These are phyloP conservation scores for Dicrurus megarhynchus DNA, from an alignment of 2,113 vertebrate genomes.

Conservation along the genomic window DNA sequence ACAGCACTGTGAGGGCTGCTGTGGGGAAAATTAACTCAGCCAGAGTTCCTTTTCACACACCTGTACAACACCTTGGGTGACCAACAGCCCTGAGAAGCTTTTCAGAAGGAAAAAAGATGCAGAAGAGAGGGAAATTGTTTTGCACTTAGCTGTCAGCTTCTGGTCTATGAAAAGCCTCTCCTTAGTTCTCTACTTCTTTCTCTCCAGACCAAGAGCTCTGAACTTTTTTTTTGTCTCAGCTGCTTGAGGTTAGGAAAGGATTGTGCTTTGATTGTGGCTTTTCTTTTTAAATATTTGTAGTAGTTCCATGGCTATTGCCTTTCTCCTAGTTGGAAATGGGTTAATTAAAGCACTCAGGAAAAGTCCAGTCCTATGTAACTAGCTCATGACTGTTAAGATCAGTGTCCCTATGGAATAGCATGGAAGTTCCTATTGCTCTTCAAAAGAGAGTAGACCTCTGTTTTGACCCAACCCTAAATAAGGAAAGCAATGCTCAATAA, in stretches of 20 bases:
- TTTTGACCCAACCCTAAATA: neutral
- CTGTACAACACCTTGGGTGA: neutral
- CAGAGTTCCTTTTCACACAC: neutral
- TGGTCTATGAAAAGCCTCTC: neutral
- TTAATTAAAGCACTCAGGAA: neutral
- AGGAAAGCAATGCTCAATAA: neutral
- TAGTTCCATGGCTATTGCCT: neutral
- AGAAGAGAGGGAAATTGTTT: neutral
- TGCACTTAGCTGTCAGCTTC: neutral
- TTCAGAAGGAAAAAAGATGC: neutral
- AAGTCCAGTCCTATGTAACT: neutral
- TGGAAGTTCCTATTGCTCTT: neutral
- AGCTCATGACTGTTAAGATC: neutral
- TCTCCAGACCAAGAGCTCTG: neutral
- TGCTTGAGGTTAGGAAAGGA: neutral
- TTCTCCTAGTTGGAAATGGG: neutral
- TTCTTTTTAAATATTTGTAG: neutral
- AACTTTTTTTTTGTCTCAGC: neutral
- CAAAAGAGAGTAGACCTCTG: neutral
- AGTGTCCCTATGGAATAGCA: neutral
- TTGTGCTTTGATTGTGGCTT: neutral
- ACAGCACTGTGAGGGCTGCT: accelerated
- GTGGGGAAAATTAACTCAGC: neutral
- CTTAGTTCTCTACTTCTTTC: neutral
- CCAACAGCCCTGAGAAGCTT: neutral